Base-by-base conservation (phyloP, 2,888 invertebrate species). In the Choreutis nemorana region DNA sequence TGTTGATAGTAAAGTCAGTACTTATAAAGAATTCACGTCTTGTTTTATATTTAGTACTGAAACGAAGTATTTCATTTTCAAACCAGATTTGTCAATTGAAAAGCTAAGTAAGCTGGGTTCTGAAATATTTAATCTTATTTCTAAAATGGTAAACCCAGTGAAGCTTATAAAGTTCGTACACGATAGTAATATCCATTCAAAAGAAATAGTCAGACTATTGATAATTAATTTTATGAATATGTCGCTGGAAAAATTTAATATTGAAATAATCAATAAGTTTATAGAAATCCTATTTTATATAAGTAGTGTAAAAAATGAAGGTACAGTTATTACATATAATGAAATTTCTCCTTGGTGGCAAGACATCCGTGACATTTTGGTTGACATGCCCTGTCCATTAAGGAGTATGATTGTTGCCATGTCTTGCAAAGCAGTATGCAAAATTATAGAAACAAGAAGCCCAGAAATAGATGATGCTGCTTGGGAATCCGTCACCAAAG, bases 401-500 rank as follows among this genome's bases (percentile, higher is more conserved):
- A 84, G 87, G 35, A 90, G 92, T 2, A 82, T 93, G 56, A 85
- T 91, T 29, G 90, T 91, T 8, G 91, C 94, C 1, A 84, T 94
- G 59, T 85, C 91, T 12, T 92, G 93, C 55, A 86, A 91, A 55
- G 86, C 86, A 9, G 88, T 93, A 3, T 86, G 87, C 1, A 80
- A 52, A 60, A 70, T 52, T 33, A 70, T 72, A 31, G 77, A 73
- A 66, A 45, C 40, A 14, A 55, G 57, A 30, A 62, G 60, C 29
- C 64, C 75, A 20, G 79, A 67, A 32, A 71, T 70, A 14, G 86
- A 86, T 14, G 83, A 81, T 15, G 86, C 81, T 26, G 70, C 82
- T 23, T 94, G 92, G 91, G 92, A 92, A 57, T 86, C 87, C 29
- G 84, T 94, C 29, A 89, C 92, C 2, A 85, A 89, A 41, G 96